These are phyloP conservation scores for Prunella himalayana DNA, from an alignment of 2,113 vertebrate genomes.

Conservation along the genomic window DNA sequence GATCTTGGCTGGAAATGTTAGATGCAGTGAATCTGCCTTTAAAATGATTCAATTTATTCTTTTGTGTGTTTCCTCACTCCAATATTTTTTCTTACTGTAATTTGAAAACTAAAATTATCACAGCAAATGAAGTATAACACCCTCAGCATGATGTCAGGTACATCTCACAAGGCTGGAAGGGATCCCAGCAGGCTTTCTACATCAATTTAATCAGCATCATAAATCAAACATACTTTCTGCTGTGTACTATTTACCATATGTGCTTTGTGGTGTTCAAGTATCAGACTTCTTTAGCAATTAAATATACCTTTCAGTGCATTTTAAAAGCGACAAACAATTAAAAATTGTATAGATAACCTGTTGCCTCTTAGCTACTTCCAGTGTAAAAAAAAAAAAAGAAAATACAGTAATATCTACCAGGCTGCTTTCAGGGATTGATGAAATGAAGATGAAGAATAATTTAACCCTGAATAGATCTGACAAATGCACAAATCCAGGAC, in stretches of 20 bases:
- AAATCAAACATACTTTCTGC: slow-evolving; percentile 20
- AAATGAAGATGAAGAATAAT: neutral
- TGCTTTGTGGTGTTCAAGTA: neutral
- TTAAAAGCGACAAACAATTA: neutral
- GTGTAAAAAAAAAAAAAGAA: neutral
- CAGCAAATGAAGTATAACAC: neutral
- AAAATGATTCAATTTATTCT: neutral
- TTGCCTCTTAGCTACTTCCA: neutral
- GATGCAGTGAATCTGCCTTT: neutral
- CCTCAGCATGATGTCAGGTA: neutral
- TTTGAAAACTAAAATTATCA: neutral
- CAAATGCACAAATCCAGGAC: neutral
- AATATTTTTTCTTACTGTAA: neutral
- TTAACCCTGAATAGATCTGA: neutral
- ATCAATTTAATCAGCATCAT: neutral
- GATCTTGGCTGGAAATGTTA: neutral
- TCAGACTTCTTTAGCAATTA: neutral
- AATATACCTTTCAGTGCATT: neutral
- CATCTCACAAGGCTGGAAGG: neutral
- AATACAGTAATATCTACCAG: neutral
- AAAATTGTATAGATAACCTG: neutral
- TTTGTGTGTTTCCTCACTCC: neutral
- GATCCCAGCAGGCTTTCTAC: neutral
- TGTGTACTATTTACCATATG: neutral
- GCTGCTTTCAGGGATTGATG: neutral